Evolutionary conservation across 1,140 invertebrate species (phyloP), one percentile per base, ranked within the genome.

Genomic region (Drosophila malerkotliana): DNA sequence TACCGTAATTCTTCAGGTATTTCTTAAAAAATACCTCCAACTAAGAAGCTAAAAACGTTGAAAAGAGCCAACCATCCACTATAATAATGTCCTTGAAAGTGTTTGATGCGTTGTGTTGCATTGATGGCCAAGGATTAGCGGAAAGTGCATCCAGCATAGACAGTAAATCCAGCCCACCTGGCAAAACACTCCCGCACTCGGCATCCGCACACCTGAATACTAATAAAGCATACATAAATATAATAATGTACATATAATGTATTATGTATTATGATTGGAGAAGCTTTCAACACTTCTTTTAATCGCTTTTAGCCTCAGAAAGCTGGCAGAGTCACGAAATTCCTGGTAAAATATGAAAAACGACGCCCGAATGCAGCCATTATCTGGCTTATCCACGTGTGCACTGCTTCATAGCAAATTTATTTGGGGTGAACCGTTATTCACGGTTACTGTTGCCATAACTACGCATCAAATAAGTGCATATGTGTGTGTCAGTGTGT

Each of bases 51-150:
- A 1, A 14, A 45, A 18, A 0, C 15, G 1, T 8, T 15, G 14
- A n/a, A 8, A 45, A 15, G 41, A 5, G 21, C 8, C 10, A 32
- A 32, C 1, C 8, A 3, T 10, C 32, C 9, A 32, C 32, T 32
- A 8, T 9, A 32, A 8, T 8, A 10, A 28, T 52, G 45, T 21
- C 68, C 54, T 69, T 72, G 64, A 30, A 45, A 51, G 45, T 44
- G 30, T 44, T 39, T 21, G 37, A 14, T n/a, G 30, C 58, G 30
- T 44, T 51, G 24, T 34, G 28, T 37, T 61, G 60, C 44, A 49
- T 47, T 54, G 52, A 52, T 55, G 48, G 67, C 39, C 18, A 14
- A 41, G 57, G 69, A 72, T 69, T 72, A 60, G 55, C 66, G 18
- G 54, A 30, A 69, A 69, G 28, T 59, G 47, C 69, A 72, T 15